Conservation (phyloP, 2,888 invertebrate genomes). For the Standfussiana lucernea region DNA sequence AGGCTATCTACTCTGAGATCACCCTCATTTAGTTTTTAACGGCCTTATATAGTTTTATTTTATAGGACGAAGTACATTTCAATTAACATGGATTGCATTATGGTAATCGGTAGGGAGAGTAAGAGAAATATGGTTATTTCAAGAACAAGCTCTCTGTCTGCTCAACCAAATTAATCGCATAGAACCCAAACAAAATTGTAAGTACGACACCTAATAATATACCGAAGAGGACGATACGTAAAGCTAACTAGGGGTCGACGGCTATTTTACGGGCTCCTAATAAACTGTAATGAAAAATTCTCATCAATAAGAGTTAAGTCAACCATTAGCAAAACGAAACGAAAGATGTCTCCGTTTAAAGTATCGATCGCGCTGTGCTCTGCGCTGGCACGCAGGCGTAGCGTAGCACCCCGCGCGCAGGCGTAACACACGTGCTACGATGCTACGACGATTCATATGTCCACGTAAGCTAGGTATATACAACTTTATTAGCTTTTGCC, state of each 20-base stretch:
- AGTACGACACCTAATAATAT: neutral
- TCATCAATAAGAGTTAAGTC: neutral
- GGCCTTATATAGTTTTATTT: conserved; percentile 51
- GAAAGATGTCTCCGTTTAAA: neutral
- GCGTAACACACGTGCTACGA: conserved; percentile 28
- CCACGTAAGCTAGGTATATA: neutral
- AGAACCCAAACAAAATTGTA: neutral
- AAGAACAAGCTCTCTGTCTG: neutral
- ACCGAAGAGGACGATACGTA: neutral
- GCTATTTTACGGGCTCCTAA: no score
- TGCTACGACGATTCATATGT: neutral
- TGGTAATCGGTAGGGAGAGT: neutral
- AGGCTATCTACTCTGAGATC: conserved; percentile 62
- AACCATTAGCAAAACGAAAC: neutral
- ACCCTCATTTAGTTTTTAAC: conserved; percentile 61
- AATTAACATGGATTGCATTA: conserved; percentile 33
- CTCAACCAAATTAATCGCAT: neutral
- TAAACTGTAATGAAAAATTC: neutral
- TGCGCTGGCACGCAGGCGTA: conserved; percentile 40
- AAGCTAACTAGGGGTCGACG: no score
- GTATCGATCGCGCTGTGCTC: conserved; percentile 31
- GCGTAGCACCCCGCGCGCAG: conserved; percentile 34
- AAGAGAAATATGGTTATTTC: neutral
- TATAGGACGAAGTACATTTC: conserved; percentile 31
- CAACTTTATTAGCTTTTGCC: neutral